Conservation (phyloP, 1,140 invertebrate species). For the Anagrus nilaparvatae region DNA sequence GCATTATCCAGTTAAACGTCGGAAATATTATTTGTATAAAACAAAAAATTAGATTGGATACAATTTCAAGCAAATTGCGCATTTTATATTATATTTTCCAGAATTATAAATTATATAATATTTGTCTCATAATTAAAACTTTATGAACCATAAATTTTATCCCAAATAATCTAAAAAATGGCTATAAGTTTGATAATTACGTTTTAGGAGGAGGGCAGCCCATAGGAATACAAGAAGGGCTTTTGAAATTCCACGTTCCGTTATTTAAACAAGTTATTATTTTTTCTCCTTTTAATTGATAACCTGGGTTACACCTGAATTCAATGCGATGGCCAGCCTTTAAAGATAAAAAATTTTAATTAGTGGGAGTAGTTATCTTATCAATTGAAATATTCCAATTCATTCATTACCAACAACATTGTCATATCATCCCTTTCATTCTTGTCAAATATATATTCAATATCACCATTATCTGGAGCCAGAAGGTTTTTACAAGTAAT, state of each 20-base stretch:
- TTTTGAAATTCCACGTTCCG: constrained; percentile 39
- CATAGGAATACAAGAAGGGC: constrained; percentile 28
- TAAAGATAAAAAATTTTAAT: constrained; percentile 6
- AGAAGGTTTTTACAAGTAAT: constrained; percentile 36
- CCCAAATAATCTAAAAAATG: no score
- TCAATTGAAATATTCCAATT: not conserved
- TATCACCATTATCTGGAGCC: constrained; percentile 34
- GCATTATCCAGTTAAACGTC: no score
- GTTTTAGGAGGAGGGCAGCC: constrained; percentile 24
- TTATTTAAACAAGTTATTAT: constrained; percentile 40
- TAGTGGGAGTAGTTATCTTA: not conserved
- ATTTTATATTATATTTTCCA: no score
- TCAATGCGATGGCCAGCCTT: constrained; percentile 40
- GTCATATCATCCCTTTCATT: constrained; percentile 29
- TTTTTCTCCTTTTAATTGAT: constrained; percentile 32
- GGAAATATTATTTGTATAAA: no score
- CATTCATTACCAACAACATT: constrained; percentile 25
- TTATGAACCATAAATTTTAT: no score
- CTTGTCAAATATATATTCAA: constrained; percentile 33
- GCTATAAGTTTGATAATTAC: no score
- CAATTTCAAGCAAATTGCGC: no score
- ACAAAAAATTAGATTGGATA: no score
- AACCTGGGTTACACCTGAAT: constrained; percentile 39
- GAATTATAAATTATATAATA: no score
- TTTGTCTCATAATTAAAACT: no score